A percentile compares a stretch with the other conserved stretches of the same genome.
Conservation (phyloP, 2,888 invertebrate species). For the Xiphydria camelus region DNA sequence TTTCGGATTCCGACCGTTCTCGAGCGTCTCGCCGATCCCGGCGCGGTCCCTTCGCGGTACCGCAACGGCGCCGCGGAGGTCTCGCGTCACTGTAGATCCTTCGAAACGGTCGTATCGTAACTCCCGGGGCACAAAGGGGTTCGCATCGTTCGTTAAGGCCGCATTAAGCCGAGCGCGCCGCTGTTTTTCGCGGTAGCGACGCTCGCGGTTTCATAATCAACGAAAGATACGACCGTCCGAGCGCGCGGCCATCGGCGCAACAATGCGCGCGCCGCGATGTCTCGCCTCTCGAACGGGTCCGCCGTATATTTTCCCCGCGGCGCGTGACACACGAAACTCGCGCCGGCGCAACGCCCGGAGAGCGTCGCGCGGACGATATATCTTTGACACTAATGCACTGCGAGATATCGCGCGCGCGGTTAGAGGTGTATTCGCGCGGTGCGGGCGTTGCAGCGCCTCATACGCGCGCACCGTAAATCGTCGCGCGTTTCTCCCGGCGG, state of each 20-base stretch:
- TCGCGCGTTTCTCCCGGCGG: no score
- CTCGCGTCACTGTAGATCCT: background rate
- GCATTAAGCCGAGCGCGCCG: background rate
- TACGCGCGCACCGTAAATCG: no score
- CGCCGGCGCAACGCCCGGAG: background rate
- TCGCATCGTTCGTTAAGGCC: background rate
- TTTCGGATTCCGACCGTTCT: no score
- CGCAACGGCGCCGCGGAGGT: no score
- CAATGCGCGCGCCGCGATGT: background rate
- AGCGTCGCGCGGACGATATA: background rate
- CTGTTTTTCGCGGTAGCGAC: background rate
- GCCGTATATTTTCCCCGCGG: background rate
- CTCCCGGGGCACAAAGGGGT: background rate
- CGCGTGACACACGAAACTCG: background rate
- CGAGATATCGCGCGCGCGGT: background rate
- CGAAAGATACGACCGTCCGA: slow-evolving; percentile 10
- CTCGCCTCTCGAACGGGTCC: background rate
- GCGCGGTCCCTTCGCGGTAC: no score
- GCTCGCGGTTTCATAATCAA: slow-evolving; percentile 12
- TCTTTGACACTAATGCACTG: slow-evolving; percentile 4
- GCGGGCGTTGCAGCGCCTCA: no score
- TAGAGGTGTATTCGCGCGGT: no score
- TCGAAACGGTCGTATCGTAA: background rate
- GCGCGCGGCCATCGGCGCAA: background rate
- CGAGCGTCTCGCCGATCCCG: no score